phyloP scores from a whole-genome alignment of 2,888 invertebrate species.

The Galerucella nymphaeae region DNA sequence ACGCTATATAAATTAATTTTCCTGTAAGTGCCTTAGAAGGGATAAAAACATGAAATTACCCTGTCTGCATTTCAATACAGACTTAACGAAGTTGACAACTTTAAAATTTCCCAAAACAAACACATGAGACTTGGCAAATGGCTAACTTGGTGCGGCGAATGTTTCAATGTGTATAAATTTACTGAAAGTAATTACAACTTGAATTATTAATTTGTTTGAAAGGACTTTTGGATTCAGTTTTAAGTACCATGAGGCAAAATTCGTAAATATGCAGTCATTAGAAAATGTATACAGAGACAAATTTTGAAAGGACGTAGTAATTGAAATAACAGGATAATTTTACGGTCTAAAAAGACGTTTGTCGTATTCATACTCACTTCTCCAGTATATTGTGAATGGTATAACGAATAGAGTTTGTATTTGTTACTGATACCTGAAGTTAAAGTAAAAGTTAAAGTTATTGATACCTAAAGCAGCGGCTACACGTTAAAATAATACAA shows the following conservation, averaged over 20 bases:
- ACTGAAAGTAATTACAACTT: constrained; percentile 1
- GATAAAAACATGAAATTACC: constrained; percentile 18
- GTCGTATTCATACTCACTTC: too few relatives aligned
- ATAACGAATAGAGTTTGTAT: too few relatives aligned
- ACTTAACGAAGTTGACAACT: constrained; percentile 4
- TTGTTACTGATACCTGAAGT: too few relatives aligned
- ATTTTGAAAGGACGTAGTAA: too few relatives aligned
- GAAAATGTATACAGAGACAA: not conserved
- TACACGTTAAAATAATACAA: too few relatives aligned
- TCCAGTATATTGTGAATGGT: too few relatives aligned
- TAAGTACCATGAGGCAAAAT: not conserved
- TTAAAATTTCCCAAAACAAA: constrained; percentile 10
- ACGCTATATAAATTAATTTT: not conserved
- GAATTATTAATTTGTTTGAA: not conserved
- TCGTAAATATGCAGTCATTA: not conserved
- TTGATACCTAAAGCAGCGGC: too few relatives aligned
- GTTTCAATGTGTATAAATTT: not conserved
- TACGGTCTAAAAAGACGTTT: too few relatives aligned
- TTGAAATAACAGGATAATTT: too few relatives aligned
- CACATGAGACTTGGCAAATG: not conserved
- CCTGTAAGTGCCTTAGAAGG: not conserved
- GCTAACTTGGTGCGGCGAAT: constrained; percentile 6
- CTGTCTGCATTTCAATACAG: constrained; percentile 14
- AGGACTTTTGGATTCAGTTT: not conserved
- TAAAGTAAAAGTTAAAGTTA: too few relatives aligned